A percentile compares a stretch with the other conserved stretches of the same genome.
phyloP scores from a whole-genome alignment of 1,140 invertebrate species.

The Chrysomallon squamiferum region DNA sequence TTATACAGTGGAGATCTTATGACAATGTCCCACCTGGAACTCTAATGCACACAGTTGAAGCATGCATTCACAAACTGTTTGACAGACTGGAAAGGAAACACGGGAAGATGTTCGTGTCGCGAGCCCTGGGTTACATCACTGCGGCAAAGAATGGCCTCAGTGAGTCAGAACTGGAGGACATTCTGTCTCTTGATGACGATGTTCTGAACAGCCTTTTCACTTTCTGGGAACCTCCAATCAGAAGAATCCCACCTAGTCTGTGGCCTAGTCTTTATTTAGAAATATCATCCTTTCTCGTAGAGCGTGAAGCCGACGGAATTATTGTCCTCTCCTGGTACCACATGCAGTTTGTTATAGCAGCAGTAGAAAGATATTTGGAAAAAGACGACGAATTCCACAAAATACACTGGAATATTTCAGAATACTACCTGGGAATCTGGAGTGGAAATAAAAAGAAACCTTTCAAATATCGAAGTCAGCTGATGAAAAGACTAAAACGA shows the following conservation, averaged over 20 bases:
- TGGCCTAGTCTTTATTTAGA: constrained; percentile 74
- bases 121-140: constrained; percentile 66
- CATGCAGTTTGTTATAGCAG: constrained; percentile 56
- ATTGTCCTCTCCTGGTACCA: constrained; percentile 49
- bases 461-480: constrained; percentile 93
- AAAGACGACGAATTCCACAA: constrained; percentile 91
- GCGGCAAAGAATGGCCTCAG: constrained; percentile 48
- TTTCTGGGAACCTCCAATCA: constrained; percentile 27
- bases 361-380: constrained; percentile 87
- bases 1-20: constrained; percentile 37
- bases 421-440: constrained; percentile 96
- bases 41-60: constrained; percentile 25
- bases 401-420: constrained; percentile 94
- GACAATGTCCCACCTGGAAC: constrained; percentile 21
- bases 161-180: constrained; percentile 55
- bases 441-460: constrained; percentile 85
- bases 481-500: constrained; percentile 58
- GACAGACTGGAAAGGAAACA: constrained; percentile 43
- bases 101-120: constrained; percentile 33
- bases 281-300: constrained; percentile 93
- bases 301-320: constrained; percentile 83
- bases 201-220: constrained; percentile 40
- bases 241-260: constrained; percentile 42
- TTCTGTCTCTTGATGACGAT: constrained; percentile 57
- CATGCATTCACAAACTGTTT: constrained; percentile 39